phyloP scores from a whole-genome alignment of 2,113 vertebrate genomes.

The Leptobrachium leishanense region DNA sequence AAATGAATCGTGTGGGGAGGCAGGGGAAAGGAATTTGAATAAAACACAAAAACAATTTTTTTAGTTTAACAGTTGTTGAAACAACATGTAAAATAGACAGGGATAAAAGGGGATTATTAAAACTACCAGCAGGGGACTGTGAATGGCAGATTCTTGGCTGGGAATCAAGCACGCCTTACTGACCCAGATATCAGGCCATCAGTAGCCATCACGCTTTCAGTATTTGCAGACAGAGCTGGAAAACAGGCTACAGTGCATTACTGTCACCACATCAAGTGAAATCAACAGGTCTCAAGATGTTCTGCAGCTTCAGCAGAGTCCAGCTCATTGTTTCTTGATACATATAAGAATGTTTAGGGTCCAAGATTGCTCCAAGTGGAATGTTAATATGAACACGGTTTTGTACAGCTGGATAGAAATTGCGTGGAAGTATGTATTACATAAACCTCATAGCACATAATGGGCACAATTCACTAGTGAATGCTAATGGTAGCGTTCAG shows the following conservation, averaged over 20 bases:
- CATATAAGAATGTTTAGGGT: too few species aligned
- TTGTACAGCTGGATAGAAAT: too few species aligned
- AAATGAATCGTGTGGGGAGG: not conserved
- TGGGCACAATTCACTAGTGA: too few species aligned
- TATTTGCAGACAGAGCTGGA: not conserved
- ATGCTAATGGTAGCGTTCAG: too few species aligned
- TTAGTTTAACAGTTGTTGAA: not conserved
- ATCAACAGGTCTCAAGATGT: not conserved
- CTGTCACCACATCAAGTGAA: not conserved
- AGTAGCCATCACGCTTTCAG: not conserved
- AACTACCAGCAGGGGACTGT: not conserved
- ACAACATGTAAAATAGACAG: not conserved
- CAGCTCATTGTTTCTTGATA: too few species aligned
- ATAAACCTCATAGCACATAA: too few species aligned
- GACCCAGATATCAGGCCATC: constrained; percentile 4
- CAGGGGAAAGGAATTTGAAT: not conserved
- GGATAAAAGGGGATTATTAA: not conserved
- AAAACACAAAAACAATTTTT: not conserved
- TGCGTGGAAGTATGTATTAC: too few species aligned
- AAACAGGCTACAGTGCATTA: not conserved
- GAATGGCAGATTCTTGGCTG: not conserved
- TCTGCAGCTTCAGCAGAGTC: too few species aligned
- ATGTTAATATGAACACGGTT: too few species aligned
- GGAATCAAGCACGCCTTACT: not conserved
- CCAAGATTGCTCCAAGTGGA: too few species aligned